Base-by-base conservation (phyloP, 2,797 vertebrate genomes). In the Etheostoma perlongum region DNA sequence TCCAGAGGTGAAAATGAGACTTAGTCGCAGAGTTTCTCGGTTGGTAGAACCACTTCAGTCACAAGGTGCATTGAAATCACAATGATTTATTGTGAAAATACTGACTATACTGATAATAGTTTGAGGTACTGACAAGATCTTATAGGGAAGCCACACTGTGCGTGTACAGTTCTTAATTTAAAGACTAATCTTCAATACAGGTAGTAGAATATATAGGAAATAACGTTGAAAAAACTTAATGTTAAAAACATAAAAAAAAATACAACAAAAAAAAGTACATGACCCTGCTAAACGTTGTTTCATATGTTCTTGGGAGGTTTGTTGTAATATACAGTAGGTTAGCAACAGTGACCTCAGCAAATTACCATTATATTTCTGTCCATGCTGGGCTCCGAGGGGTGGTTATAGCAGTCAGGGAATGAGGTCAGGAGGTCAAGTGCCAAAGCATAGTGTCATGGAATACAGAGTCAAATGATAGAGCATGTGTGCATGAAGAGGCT, bases 391-490 rank as follows among this genome's bases (percentile, higher is more conserved):
- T 89, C 78, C 51, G 55, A 86, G 14, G 78, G 76, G 72, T 47
- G 73, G 86, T 88, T 91, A 86, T 76, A 82, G 81, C 75, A 74
- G 87, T 84, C 85, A 86, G 84, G 84, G 85, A 90, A 84, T 81
- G 83, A 88, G 90, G 93, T 94, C 85, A 84, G 23, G 23, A 85
- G 91, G 91, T 93, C 90, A 93, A 91, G 89, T 89, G 79, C 86
- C 84, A 91, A 86, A 91, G 84, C 79, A 67, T 47, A 72, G 82
- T 89, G 85, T 91, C 91, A 85, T 66, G 87, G 83, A 86, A 88
- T 77, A 88, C 76, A 77, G 75, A 88, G 87, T 87, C 79, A 87
- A 89, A 91, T 89, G 89, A 92, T 89, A 71, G 85, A 90, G 89
- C 90, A 91, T 86, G 84, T 88, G 86, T 86, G 76, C 60, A 21